Base-by-base conservation (phyloP, 2,888 invertebrate species). In the Gnatocerus cornutus region DNA sequence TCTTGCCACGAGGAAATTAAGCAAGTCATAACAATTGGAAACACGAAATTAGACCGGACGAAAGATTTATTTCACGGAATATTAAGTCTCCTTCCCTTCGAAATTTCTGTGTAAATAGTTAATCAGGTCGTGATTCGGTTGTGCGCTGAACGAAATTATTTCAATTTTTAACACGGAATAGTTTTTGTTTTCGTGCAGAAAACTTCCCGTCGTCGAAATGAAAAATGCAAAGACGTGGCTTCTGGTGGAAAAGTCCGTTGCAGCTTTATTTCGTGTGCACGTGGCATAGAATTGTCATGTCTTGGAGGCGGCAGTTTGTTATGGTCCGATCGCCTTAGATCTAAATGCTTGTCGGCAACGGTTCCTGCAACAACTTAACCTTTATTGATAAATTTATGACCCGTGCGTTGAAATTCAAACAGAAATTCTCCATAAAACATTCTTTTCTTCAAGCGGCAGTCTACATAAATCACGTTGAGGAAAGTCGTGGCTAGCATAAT, bases 351-450 rank as follows among this genome's bases (percentile, higher is more conserved):
- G 63, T 71, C 67, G 67, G 62, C 58, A 58, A 50, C 55, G 50
- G 67, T 48, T 52, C 10, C 59, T 52, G 48, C 61, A 71, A 61
- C 71, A 68, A 68, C 71, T 71, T 68, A 68, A 71, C 71, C 64
- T 71, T 71, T 64, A 64, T 68, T 71, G 65, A 63, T 71, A 66
- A 70, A 73, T 74, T 74, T 70, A 71, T 61, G 72, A 71, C 68
- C 67, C 48, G 66, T 58, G 70, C 61, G 66, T 67, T 13, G 70
- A 67, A 70, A 70, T 66, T 70, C 67, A 62, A 62, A 70, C 70
- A 69, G 50, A 70, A 66, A 61, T 70, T 66, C 56, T 52, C 70
- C 16, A 70, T 70, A 70, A 70, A 70, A 45, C 67, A 70, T 70
- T 70, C 50, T 55, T 56, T 68, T 45, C 27, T 53, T 30, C 39